These are phyloP conservation scores for Cyrtodaria siliqua DNA, from an alignment of 2,888 invertebrate species.

Conservation along the genomic window DNA sequence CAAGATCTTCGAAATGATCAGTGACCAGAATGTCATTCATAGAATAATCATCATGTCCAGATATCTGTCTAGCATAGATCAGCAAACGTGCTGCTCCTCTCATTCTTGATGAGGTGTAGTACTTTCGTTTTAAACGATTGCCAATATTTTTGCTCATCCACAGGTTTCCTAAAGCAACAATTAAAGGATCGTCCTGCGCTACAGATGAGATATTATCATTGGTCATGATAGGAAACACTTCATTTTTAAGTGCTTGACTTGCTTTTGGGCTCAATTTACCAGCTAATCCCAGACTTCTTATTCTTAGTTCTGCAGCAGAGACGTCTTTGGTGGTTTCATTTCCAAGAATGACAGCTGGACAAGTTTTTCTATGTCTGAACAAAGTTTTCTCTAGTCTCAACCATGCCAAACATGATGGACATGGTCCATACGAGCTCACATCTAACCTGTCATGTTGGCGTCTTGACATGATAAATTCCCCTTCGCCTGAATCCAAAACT, in stretches of 20 bases:
- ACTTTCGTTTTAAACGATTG: slow-evolving; percentile 52
- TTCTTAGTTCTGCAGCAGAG: slow-evolving; percentile 28
- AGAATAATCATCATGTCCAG: background rate
- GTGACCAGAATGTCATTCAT: slow-evolving; percentile 25
- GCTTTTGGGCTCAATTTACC: slow-evolving; percentile 29
- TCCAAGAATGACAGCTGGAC: slow-evolving; percentile 10
- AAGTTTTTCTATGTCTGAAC: slow-evolving; percentile 7
- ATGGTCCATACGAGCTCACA: slow-evolving; percentile 45
- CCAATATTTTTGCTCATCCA: slow-evolving; percentile 50
- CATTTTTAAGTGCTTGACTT: slow-evolving; percentile 27
- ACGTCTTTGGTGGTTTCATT: background rate
- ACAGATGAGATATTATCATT: slow-evolving; percentile 30
- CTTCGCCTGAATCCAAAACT: slow-evolving; percentile 20
- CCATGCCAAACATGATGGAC: slow-evolving; percentile 39
- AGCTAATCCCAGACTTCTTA: slow-evolving; percentile 32
- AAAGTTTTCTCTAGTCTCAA: slow-evolving; percentile 20
- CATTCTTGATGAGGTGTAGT: slow-evolving; percentile 55
- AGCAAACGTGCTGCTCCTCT: slow-evolving; percentile 36
- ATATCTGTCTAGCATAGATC: slow-evolving; percentile 14
- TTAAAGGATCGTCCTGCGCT: slow-evolving; percentile 1
- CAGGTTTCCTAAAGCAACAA: slow-evolving; percentile 42
- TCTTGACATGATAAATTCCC: slow-evolving; percentile 50
- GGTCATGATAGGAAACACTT: slow-evolving; percentile 53
- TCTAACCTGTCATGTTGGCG: slow-evolving; percentile 14
- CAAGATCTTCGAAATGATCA: slow-evolving; percentile 40